phyloP scores from a whole-genome alignment of 2,888 invertebrate species.

The Pachliopta kotzebuea region DNA sequence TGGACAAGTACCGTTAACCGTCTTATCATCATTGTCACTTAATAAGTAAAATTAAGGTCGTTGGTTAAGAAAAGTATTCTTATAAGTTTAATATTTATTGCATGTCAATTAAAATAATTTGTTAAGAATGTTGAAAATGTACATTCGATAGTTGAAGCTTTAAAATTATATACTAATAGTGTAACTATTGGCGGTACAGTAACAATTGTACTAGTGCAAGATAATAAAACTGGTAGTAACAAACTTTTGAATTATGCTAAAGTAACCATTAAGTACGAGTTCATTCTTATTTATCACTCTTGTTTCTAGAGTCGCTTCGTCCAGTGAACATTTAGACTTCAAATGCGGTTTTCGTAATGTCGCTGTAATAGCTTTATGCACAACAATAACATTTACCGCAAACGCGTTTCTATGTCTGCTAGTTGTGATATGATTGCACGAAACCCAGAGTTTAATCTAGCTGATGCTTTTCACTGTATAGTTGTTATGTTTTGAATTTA shows the following conservation, averaged over 20 bases:
- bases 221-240: conserved; percentile 1
- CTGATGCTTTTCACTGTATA: neutral
- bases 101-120: no score
- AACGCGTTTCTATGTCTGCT: conserved; percentile 17
- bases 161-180: neutral
- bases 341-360: conserved; percentile 23
- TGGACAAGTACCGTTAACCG: no score
- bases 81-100: no score
- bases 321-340: conserved; percentile 12
- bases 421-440: conserved; percentile 19
- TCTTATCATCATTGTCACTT: no score
- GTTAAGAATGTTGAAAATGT: neutral
- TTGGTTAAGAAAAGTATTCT: no score
- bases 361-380: conserved; percentile 22
- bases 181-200: neutral
- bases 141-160: neutral
- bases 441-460: conserved; percentile 19
- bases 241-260: neutral
- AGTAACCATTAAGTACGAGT: neutral
- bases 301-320: conserved; percentile 10
- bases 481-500: neutral
- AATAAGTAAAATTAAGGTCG: no score
- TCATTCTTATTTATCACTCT: conserved; percentile 8
- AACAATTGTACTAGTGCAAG: neutral
- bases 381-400: conserved; percentile 21